phyloP scores from a whole-genome alignment of 2,113 vertebrate species.

The Copsychus sechellarum region DNA sequence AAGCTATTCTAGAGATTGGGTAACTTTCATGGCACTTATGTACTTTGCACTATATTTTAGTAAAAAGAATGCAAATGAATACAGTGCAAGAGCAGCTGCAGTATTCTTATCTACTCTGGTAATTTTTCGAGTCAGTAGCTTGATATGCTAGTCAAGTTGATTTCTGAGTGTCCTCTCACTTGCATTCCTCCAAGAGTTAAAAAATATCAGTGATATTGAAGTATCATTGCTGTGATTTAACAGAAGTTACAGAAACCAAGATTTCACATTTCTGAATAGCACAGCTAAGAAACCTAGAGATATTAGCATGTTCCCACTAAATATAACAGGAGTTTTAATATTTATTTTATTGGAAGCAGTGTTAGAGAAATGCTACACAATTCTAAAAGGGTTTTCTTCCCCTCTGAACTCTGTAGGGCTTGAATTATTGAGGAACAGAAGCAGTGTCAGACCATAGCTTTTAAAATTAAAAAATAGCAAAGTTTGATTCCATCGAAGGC shows the following conservation, averaged over 20 bases:
- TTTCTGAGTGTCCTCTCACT: background rate
- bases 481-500: background rate
- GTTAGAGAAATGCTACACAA: background rate
- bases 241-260: background rate
- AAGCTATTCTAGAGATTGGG: background rate
- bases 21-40: background rate
- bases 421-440: background rate
- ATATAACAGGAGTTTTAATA: background rate
- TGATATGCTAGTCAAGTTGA: background rate
- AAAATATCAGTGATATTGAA: background rate
- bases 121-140: background rate
- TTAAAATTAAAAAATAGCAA: background rate
- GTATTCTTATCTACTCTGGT: background rate
- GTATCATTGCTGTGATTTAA: background rate
- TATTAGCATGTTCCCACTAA: background rate
- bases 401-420: background rate
- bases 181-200: background rate
- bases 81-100: background rate
- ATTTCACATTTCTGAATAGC: background rate
- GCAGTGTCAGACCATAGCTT: background rate
- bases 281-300: background rate
- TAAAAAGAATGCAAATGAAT: background rate
- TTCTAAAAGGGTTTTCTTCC: background rate
- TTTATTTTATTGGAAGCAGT: slow-evolving; percentile 3
- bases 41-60: background rate